Evolutionary conservation across 2,113 vertebrate species (phyloP).

Genomic region (Apteryx mantelli): DNA sequence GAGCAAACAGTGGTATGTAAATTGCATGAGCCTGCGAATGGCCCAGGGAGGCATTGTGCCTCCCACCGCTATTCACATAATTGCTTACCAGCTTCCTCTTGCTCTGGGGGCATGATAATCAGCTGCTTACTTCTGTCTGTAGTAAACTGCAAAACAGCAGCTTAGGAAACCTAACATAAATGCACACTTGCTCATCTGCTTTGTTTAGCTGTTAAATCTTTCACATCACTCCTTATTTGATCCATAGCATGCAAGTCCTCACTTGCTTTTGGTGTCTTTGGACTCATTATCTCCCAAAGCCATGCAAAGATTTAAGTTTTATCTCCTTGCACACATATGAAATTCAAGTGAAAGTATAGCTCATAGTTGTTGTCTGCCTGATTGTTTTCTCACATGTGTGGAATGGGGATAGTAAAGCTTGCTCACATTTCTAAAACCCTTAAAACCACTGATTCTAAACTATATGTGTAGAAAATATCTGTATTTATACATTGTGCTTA

Average conservation of each 20-base stretch:
- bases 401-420: neutral
- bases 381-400: fast-evolving
- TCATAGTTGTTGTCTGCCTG: neutral
- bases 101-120: constrained; percentile 25
- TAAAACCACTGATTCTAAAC: neutral
- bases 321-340: neutral
- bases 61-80: neutral
- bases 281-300: neutral
- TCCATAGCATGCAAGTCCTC: neutral
- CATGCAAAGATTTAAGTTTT: neutral
- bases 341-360: neutral
- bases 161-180: neutral
- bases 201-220: neutral
- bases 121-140: constrained; percentile 8
- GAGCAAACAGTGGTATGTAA: constrained; percentile 39
- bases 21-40: constrained; percentile 21
- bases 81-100: neutral
- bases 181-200: neutral
- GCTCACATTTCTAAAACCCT: neutral
- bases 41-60: constrained; percentile 33
- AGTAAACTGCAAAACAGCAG: neutral
- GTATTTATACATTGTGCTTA: neutral
- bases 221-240: neutral
- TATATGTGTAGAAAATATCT: neutral
- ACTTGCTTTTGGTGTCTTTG: neutral